Conservation (phyloP, 2,888 invertebrate species). For the Epistrophella euchroma region DNA sequence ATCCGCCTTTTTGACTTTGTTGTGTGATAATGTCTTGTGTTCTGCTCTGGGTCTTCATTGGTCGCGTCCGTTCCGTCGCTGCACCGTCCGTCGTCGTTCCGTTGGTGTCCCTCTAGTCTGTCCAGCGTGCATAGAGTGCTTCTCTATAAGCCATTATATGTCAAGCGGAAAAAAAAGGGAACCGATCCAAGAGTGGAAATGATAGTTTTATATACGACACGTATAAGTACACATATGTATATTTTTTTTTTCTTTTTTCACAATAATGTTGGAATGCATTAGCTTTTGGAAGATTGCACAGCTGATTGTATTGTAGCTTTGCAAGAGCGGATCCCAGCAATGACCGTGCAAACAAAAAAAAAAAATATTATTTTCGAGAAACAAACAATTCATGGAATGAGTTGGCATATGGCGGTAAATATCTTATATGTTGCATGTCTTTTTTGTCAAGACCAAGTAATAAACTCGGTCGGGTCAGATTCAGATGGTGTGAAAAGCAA, state of each 20-base stretch:
- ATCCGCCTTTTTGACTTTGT: constrained; percentile 27
- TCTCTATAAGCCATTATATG: constrained; percentile 52
- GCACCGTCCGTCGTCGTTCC: constrained; percentile 20
- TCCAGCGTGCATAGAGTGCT: constrained; percentile 37
- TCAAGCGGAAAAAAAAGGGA: constrained; percentile 35
- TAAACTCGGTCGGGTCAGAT: constrained; percentile 56
- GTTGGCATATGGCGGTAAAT: constrained; percentile 65
- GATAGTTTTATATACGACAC: constrained; percentile 61
- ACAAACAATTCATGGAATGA: constrained; percentile 71
- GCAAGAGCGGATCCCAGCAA: constrained; percentile 38
- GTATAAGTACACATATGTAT: constrained; percentile 4
- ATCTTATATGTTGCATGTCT: constrained; percentile 52
- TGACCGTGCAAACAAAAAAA: constrained; percentile 15
- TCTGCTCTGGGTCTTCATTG: constrained; percentile 35
- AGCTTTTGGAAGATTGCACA: constrained; percentile 73
- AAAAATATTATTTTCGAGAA: constrained; percentile 57
- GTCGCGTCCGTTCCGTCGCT: constrained; percentile 2
- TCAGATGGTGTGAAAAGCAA: constrained; percentile 60
- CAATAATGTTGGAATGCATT: constrained; percentile 74
- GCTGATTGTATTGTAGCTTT: constrained; percentile 63
- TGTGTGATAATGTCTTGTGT: constrained; percentile 40
- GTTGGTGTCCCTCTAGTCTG: constrained; percentile 41
- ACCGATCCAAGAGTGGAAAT: constrained; percentile 64
- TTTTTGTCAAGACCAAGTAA: constrained; percentile 43
- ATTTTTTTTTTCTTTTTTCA: constrained; percentile 25